A percentile compares a stretch with the other conserved stretches of the same genome.
These are phyloP conservation scores for Phallusia fumigata DNA, from an alignment of 23 tunicate genomes.

Conservation along the genomic window DNA sequence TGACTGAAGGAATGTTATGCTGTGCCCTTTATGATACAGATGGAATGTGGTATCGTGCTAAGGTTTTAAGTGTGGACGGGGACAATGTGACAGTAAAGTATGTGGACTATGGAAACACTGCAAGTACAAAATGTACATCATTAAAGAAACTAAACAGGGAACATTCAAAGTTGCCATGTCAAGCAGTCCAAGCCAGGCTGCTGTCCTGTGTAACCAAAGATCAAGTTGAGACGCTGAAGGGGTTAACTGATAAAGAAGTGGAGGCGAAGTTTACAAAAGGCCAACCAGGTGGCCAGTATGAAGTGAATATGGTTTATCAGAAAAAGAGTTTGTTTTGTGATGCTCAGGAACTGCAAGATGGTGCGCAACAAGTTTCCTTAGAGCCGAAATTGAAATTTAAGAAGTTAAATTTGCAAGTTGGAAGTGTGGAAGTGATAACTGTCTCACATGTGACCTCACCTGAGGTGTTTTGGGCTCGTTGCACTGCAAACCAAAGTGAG, in stretches of 20 bases:
- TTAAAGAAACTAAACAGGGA: constrained; percentile 15
- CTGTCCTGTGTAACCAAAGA: neutral
- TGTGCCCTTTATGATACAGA: constrained; percentile 50
- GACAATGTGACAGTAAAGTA: constrained; percentile 13
- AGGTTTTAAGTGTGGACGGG: neutral
- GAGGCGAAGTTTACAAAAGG: constrained; percentile 43
- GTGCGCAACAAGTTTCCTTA: neutral
- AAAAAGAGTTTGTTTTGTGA: constrained; percentile 24
- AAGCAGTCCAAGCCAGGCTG: constrained; percentile 43
- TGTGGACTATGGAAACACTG: constrained; percentile 61
- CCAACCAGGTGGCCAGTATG: constrained; percentile 18
- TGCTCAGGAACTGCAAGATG: neutral
- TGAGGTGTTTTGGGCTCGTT: neutral
- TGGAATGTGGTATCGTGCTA: constrained; percentile 48
- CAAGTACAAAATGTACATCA: constrained; percentile 12
- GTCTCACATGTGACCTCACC: neutral
- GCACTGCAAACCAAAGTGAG: neutral
- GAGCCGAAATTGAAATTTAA: neutral
- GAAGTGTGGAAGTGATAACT: neutral
- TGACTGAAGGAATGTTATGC: constrained; percentile 23
- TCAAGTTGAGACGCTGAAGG: constrained; percentile 22
- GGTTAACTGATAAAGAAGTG: constrained; percentile 31
- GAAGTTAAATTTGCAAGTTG: neutral
- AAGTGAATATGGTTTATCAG: constrained; percentile 30
- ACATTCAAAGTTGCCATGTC: constrained; percentile 32